Evolutionary conservation across 2,888 invertebrate genomes (phyloP), one percentile per base, ranked within the genome.

Genomic region (Flexamia atlantica): DNA sequence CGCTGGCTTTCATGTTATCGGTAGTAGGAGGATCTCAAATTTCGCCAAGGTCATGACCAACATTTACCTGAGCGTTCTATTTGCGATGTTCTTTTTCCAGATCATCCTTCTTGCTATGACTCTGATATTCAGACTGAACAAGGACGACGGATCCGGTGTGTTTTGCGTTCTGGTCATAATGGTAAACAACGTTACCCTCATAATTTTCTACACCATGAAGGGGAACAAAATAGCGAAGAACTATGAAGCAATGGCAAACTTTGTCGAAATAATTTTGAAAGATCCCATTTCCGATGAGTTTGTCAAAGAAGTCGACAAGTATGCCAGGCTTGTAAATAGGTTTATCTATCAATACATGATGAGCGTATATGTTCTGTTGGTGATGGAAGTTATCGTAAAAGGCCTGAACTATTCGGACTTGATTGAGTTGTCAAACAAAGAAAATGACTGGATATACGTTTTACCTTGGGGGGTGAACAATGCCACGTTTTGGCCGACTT

Each of bases 1-100:
- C 57, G 79, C 53, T n/a, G 79, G 79, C 0, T 57, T 79, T 57
- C 79, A 50, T 23, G 23, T 30, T 12, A 79, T 57, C 9, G 79
- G 57, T 12, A 53, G 57, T 32, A n/a, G 2, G 7, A 46, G 30
- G 4, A 7, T 1, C 14, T 57, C 79, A 57, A 36, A 57, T 9
- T 25, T 17, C 5, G 5, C n/a, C 0, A 57, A 79, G 23, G 0
- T 30, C 57, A 32, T 57, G 20, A 79, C 5, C n/a, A 14, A 57
- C 36, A 28, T 79, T n/a, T 79, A 79, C 32, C n/a, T 79, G 23
- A 17, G 23, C n/a, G 23, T 5, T 12, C 4, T 57, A 36, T 79
- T 79, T 36, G 20, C 23, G 4, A 53, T 36, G 28, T 79, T 79
- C 23, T 57, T 50, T 57, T 79, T 32, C 57, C 53, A 53, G 50